phyloP scores from a whole-genome alignment of 2,888 invertebrate species.

The Drosophila nigricruria region DNA sequence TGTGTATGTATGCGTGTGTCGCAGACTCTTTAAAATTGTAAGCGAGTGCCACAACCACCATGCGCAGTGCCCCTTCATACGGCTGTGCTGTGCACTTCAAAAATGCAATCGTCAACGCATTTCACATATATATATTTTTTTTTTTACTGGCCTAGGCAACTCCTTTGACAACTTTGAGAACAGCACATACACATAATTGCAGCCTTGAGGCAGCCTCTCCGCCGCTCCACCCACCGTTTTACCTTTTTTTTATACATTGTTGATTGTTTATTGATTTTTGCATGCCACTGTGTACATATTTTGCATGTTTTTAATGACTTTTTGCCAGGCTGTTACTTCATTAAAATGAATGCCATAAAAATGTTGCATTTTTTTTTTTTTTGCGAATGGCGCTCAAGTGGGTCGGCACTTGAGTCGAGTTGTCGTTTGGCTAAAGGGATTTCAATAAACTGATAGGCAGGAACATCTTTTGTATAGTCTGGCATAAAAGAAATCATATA shows the following conservation, averaged over 20 bases:
- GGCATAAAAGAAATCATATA: conserved; percentile 73
- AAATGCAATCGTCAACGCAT: conserved; percentile 73
- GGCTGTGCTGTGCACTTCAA: conserved; percentile 70
- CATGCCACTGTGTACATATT: conserved; percentile 58
- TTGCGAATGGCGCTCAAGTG: conserved; percentile 60
- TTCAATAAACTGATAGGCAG: conserved; percentile 74
- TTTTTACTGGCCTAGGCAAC: conserved; percentile 38
- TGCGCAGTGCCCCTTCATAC: conserved; percentile 22
- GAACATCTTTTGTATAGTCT: conserved; percentile 50
- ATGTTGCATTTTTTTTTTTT: conserved; percentile 57
- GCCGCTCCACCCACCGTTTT: conserved; percentile 15
- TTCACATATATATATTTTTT: conserved; percentile 51
- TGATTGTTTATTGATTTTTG: conserved; percentile 76
- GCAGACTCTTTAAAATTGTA: conserved; percentile 35
- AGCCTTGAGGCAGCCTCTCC: conserved; percentile 63
- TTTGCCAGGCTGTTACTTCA: conserved; percentile 74
- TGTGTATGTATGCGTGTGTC: background rate
- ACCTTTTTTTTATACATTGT: conserved; percentile 24
- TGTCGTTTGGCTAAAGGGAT: conserved; percentile 64
- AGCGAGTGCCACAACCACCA: conserved; percentile 8
- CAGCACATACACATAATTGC: conserved; percentile 60
- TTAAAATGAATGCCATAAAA: conserved; percentile 63
- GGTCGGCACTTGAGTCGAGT: conserved; percentile 48
- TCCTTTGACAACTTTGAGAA: conserved; percentile 61
- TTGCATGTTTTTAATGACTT: conserved; percentile 74